These are phyloP conservation scores for Drosophila ogumai DNA, from an alignment of 1,140 invertebrate genomes.

Conservation along the genomic window DNA sequence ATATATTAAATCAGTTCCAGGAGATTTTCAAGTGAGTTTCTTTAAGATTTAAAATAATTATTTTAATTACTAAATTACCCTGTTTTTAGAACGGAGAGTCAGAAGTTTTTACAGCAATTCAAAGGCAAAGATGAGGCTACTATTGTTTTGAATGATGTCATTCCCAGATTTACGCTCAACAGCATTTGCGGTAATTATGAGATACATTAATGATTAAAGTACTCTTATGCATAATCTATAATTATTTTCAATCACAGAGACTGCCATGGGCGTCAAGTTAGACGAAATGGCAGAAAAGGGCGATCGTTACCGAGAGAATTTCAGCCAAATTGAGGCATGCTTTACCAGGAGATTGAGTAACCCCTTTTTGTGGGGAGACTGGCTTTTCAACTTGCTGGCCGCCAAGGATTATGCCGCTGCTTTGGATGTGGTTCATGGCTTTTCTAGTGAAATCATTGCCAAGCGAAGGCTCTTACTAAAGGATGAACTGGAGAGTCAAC, in stretches of 20 bases:
- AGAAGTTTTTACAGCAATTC: constrained; percentile 72
- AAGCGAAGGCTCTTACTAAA: constrained; percentile 59
- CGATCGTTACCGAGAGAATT: constrained; percentile 69
- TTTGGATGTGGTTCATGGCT: constrained; percentile 62
- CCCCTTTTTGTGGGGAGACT: constrained; percentile 59
- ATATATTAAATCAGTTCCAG: constrained; percentile 92
- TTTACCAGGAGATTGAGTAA: constrained; percentile 64
- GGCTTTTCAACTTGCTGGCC: constrained; percentile 53
- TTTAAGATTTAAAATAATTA: fast-evolving
- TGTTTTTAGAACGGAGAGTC: constrained; percentile 78
- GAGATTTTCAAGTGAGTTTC: constrained; percentile 88
- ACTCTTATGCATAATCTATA: background rate
- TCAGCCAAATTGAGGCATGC: constrained; percentile 63
- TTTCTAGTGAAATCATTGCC: constrained; percentile 78
- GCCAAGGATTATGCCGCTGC: constrained; percentile 44
- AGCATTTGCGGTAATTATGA: constrained; percentile 89
- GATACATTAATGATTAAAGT: background rate
- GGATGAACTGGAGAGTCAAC: constrained; percentile 16
- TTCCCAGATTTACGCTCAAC: constrained; percentile 90
- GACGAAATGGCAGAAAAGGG: constrained; percentile 72
- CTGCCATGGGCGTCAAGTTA: constrained; percentile 90
- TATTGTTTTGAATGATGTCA: constrained; percentile 61
- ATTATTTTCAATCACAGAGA: constrained; percentile 86
- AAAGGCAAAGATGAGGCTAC: constrained; percentile 23
- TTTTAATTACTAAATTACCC: fast-evolving